phyloP scores from a whole-genome alignment of 2,888 invertebrate species.

The Thera obeliscata region DNA sequence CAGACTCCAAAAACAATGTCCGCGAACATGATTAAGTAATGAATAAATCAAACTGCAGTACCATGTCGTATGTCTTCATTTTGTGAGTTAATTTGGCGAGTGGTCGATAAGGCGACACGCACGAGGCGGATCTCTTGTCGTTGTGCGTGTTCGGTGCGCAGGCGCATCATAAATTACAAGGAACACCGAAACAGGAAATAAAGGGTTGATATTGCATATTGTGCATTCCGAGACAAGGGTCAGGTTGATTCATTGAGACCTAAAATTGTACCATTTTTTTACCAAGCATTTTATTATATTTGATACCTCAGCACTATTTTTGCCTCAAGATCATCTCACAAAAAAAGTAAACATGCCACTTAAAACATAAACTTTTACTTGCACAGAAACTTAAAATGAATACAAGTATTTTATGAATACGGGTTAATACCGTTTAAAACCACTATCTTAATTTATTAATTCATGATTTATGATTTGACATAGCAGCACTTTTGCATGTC shows the following conservation, averaged over 20 bases:
- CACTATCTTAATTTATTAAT: background rate
- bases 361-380: no score
- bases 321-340: no score
- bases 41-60: conserved; percentile 56
- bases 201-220: conserved; percentile 39
- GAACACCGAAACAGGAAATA: conserved; percentile 36
- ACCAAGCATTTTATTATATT: background rate
- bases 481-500: background rate
- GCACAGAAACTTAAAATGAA: no score
- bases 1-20: conserved; percentile 30
- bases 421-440: background rate
- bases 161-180: conserved; percentile 66
- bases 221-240: conserved; percentile 34
- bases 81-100: conserved; percentile 72
- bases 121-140: conserved; percentile 58
- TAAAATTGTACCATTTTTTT: conserved; percentile 12
- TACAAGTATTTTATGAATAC: no score
- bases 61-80: conserved; percentile 71
- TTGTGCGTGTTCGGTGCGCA: conserved; percentile 64
- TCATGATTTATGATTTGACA: background rate
- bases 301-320: background rate
- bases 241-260: conserved; percentile 24
- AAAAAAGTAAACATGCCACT: no score
- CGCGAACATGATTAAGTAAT: conserved; percentile 37
- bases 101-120: conserved; percentile 71